Conservation (phyloP, 2,888 invertebrate species). For the Sminthurinus aureus region DNA sequence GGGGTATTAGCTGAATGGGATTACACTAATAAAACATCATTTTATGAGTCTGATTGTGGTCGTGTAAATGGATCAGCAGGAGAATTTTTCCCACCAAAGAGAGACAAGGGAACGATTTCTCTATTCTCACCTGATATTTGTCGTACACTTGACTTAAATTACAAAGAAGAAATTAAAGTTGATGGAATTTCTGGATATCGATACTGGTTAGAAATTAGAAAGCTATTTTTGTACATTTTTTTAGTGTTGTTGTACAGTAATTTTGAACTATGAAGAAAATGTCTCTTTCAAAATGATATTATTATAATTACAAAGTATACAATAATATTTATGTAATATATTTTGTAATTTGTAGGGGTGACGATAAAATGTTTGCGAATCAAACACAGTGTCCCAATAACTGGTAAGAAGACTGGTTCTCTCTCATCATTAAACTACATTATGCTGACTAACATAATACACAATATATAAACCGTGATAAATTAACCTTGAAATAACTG, state of each 20-base stretch:
- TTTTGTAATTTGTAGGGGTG: slow-evolving; percentile 63
- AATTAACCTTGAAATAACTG: too few species aligned
- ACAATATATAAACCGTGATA: too few species aligned
- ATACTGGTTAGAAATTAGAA: slow-evolving; percentile 63
- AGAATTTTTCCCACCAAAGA: slow-evolving; percentile 77
- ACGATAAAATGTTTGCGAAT: slow-evolving; percentile 76
- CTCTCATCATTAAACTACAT: background rate
- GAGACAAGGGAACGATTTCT: slow-evolving; percentile 69
- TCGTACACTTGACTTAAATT: slow-evolving; percentile 69
- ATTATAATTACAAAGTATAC: too few species aligned
- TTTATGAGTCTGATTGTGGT: slow-evolving; percentile 73
- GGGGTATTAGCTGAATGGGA: slow-evolving; percentile 80
- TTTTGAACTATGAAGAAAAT: too few species aligned
- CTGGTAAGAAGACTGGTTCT: slow-evolving; percentile 57
- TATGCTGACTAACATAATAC: too few species aligned
- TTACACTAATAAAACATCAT: slow-evolving; percentile 68
- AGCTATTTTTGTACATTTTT: too few species aligned
- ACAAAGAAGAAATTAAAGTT: slow-evolving; percentile 68
- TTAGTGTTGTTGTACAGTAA: too few species aligned
- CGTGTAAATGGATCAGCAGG: slow-evolving; percentile 77
- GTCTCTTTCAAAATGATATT: too few species aligned
- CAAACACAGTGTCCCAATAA: slow-evolving; percentile 69
- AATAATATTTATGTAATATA: too few species aligned
- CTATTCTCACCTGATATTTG: slow-evolving; percentile 81
- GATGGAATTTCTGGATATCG: slow-evolving; percentile 70